Conservation (phyloP, 1,140 invertebrate species). For the Adelges cooleyi region DNA sequence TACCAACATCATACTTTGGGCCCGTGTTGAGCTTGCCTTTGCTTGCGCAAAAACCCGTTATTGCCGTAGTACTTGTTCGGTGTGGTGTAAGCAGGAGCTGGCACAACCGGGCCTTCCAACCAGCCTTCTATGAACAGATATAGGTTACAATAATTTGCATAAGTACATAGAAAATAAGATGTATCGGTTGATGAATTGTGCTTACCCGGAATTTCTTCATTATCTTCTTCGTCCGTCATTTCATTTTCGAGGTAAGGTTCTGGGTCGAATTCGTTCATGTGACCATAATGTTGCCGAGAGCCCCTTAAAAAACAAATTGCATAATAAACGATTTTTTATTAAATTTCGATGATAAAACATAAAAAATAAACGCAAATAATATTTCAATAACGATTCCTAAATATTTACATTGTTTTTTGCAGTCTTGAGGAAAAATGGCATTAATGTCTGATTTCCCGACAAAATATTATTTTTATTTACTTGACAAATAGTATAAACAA, state of each 20-base stretch:
- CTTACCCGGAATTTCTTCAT: constrained; percentile 12
- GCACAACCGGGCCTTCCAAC: neutral
- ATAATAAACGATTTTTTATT: too few relatives aligned
- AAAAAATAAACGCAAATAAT: too few relatives aligned
- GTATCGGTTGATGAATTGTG: too few relatives aligned
- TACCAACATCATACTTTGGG: constrained; percentile 2
- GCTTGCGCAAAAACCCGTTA: neutral
- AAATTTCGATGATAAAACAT: too few relatives aligned
- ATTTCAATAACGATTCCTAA: too few relatives aligned
- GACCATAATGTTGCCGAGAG: constrained; percentile 3
- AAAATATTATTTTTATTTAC: too few relatives aligned
- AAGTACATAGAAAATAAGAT: too few relatives aligned
- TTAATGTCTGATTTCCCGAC: too few relatives aligned
- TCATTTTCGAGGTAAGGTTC: neutral
- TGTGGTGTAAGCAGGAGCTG: neutral
- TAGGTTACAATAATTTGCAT: too few relatives aligned
- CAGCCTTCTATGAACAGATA: neutral
- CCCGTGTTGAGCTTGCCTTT: constrained; percentile 7
- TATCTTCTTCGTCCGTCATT: neutral
- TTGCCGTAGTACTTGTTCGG: constrained; percentile 13
- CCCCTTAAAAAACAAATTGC: neutral
- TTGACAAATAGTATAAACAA: too few relatives aligned
- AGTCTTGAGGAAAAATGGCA: too few relatives aligned
- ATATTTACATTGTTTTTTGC: too few relatives aligned
- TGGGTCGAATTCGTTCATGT: neutral